phyloP scores from a whole-genome alignment of 2,888 invertebrate species.

The Thymelicus acteon region DNA sequence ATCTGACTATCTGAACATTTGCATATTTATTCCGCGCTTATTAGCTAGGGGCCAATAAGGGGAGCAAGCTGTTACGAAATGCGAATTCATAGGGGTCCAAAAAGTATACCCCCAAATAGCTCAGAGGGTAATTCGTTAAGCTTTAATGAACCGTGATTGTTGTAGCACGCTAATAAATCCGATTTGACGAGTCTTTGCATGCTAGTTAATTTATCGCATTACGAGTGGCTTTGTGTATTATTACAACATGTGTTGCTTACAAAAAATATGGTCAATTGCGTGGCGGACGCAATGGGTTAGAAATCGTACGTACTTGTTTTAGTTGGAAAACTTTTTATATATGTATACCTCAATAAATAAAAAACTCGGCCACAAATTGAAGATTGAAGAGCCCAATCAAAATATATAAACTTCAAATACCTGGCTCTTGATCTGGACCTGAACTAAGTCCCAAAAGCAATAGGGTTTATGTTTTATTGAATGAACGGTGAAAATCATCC shows the following conservation, averaged over 20 bases:
- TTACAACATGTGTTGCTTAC: conserved; percentile 38
- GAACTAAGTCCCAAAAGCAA: too few species aligned
- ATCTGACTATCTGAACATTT: conserved; percentile 56
- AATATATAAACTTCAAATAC: too few species aligned
- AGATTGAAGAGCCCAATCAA: too few species aligned
- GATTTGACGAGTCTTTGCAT: conserved; percentile 65
- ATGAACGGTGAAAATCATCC: too few species aligned
- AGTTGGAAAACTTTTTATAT: too few species aligned
- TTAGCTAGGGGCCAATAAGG: conserved; percentile 52
- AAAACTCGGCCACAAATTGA: too few species aligned
- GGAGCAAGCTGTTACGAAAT: conserved; percentile 51
- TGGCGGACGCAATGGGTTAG: too few species aligned
- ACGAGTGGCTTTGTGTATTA: conserved; percentile 54
- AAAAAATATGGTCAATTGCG: neutral
- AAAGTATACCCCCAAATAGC: conserved; percentile 62
- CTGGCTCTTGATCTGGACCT: too few species aligned
- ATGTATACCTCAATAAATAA: too few species aligned
- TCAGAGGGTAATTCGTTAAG: conserved; percentile 59
- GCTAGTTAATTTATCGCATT: conserved; percentile 59
- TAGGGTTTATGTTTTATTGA: too few species aligned
- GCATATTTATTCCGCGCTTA: conserved; percentile 74
- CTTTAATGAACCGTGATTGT: conserved; percentile 80
- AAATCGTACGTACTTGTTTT: too few species aligned
- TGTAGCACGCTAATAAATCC: conserved; percentile 67
- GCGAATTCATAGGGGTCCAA: conserved; percentile 56